Conservation (phyloP, 2,113 vertebrate genomes). For the Nematolebias whitei region DNA sequence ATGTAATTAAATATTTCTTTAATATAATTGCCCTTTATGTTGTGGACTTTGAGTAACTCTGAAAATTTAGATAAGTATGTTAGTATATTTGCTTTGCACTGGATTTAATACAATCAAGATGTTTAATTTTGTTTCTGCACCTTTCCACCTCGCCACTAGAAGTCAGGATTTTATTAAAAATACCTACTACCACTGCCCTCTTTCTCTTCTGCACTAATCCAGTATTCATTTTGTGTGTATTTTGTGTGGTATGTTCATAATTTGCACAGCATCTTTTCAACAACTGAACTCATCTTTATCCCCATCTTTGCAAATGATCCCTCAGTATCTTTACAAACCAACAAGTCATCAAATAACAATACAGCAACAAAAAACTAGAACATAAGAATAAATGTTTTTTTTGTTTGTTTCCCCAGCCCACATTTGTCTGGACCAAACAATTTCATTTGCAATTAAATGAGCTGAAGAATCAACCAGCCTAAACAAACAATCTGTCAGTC, state of each 20-base stretch:
- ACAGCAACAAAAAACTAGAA: conserved; percentile 22
- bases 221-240: neutral
- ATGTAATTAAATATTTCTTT: conserved; percentile 71
- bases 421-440: conserved; percentile 20
- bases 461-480: conserved; percentile 5
- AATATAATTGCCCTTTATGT: conserved; percentile 44
- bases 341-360: conserved; percentile 1
- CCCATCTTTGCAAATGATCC: neutral
- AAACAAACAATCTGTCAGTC: conserved; percentile 12
- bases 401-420: conserved; percentile 2
- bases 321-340: neutral
- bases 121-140: neutral
- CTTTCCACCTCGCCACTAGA: conserved; percentile 60
- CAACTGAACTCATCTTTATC: neutral
- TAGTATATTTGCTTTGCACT: neutral
- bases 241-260: conserved; percentile 5
- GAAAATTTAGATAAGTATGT: neutral
- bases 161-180: conserved; percentile 52
- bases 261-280: conserved; percentile 25
- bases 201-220: conserved; percentile 3
- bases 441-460: conserved; percentile 34
- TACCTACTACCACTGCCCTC: neutral
- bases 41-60: conserved; percentile 34
- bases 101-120: neutral
- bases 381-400: neutral